Base-by-base conservation (phyloP, 2,797 vertebrate species). In the Myoxocephalus aenaeus region DNA sequence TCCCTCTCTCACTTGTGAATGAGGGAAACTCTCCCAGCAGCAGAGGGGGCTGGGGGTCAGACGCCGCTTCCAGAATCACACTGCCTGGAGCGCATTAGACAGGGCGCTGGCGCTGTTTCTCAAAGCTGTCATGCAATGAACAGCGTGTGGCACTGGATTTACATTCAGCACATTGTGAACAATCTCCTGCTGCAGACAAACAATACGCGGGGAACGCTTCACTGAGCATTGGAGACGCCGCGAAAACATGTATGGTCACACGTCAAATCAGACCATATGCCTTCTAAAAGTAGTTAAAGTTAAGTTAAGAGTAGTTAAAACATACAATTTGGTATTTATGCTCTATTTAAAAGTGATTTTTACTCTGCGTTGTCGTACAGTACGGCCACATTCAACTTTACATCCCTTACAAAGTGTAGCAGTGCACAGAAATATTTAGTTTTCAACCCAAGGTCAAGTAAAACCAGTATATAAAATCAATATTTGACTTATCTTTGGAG, bases 1-100 rank as follows among this genome's bases (percentile, higher is more conserved):
- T 38, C 38, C 38, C 9, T 11, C 38, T 38, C 38, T 38, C 87
- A 83, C 80, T 92, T 91, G 87, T 87, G 90, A 89, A 89, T 92
- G 80, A 87, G 87, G 75, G 85, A 82, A 86, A 86, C 74, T 88
- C 87, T 89, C 79, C 78, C 84, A 86, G 83, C 81, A 86, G 77
- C 15, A 22, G 81, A 79, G 77, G 81, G 88, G 73, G 83, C 74
- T 72, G 65, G 38, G 77, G 87, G 89, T 91, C 88, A 87, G 76
- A 77, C 79, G 15, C 80, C 67, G 70, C 50, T 80, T 79, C 25
- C 25, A 27, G 2, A 27, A 27, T 27, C 25, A 27, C 25, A 27
- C 25, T 27, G 25, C 25, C 25, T 27, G 79, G n/a, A n/a, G n/a
- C n/a, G n/a, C n/a, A n/a, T n/a, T n/a, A n/a, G n/a, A n/a, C n/a